Percentiles rank a stretch among this genome's conserved stretches.
phyloP scores from a whole-genome alignment of 1,140 invertebrate species.

The Capitella teleta region DNA sequence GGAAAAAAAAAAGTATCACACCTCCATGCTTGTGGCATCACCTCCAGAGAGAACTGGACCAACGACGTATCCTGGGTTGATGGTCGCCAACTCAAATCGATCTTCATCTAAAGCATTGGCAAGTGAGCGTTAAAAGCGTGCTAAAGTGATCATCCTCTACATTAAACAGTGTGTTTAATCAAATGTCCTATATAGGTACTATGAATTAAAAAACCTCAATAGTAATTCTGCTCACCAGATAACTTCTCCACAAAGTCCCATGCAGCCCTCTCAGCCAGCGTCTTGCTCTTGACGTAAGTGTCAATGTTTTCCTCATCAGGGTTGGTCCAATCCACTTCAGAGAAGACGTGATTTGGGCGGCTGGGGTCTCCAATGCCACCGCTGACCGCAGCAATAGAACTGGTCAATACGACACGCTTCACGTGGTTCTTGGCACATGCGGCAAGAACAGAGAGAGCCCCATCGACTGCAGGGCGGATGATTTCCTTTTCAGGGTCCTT shows the following conservation, averaged over 20 bases:
- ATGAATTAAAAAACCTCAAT: no score
- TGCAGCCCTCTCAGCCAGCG: slow-evolving; percentile 48
- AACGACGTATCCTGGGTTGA: slow-evolving; percentile 48
- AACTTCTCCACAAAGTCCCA: slow-evolving; percentile 45
- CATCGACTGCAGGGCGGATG: slow-evolving; percentile 48
- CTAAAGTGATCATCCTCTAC: no score
- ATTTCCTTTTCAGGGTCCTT: slow-evolving; percentile 44
- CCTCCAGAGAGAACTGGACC: slow-evolving; percentile 44
- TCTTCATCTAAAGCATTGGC: no score
- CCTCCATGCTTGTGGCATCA: not conserved
- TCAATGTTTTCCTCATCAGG: slow-evolving; percentile 33
- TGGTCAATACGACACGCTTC: slow-evolving; percentile 50
- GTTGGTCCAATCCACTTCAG: slow-evolving; percentile 49
- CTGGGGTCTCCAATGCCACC: slow-evolving; percentile 25
- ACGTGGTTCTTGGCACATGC: slow-evolving; percentile 44
- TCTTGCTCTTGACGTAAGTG: slow-evolving; percentile 46
- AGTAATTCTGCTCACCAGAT: no score
- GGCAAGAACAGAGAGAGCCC: slow-evolving; percentile 47
- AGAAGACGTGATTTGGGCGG: slow-evolving; percentile 39
- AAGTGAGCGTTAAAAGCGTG: no score
- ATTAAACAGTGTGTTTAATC: slow-evolving; percentile 8
- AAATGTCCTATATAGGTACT: slow-evolving; percentile 3
- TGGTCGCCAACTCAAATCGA: slow-evolving; percentile 46
- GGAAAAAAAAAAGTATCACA: no score
- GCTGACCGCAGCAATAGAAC: slow-evolving; percentile 46